Percentiles rank a stretch among this genome's conserved stretches.
Evolutionary conservation across 2,113 vertebrate genomes (phyloP).

Genomic region (Ptyas mucosa): DNA sequence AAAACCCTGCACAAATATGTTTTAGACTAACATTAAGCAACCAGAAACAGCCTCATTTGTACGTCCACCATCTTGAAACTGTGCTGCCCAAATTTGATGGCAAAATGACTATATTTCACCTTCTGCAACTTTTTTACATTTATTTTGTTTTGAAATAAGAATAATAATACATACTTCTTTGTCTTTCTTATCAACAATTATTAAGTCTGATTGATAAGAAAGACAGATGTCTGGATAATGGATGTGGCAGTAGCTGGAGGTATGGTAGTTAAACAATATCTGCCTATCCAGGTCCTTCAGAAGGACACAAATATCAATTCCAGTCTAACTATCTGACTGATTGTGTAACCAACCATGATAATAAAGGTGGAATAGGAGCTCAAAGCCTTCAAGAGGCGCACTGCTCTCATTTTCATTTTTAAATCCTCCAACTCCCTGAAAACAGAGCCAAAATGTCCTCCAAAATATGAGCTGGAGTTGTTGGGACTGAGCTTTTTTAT

Average conservation of each 20-base stretch:
- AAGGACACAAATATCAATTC: not conserved
- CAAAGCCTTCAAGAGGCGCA: not conserved
- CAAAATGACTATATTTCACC: not conserved
- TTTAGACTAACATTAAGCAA: not conserved
- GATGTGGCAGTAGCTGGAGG: not conserved
- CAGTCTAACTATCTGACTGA: not conserved
- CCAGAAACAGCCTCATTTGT: not conserved
- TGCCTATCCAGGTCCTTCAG: not conserved
- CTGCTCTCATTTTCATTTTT: not conserved
- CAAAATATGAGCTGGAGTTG: not conserved
- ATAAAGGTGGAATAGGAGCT: not conserved
- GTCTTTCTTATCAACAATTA: not conserved
- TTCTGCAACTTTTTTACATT: not conserved
- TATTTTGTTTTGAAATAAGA: not conserved
- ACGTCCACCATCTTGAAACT: not conserved
- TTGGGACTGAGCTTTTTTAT: not conserved
- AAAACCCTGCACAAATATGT: not conserved
- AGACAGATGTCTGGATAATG: not conserved
- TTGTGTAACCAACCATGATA: not conserved
- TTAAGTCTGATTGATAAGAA: not conserved
- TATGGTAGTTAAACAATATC: not conserved
- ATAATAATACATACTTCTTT: not conserved
- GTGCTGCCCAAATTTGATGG: not conserved
- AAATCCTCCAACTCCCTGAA: not conserved
- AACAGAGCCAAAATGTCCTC: not conserved